phyloP scores from a whole-genome alignment of 2,888 invertebrate species.

The Andrena trimmerana region DNA sequence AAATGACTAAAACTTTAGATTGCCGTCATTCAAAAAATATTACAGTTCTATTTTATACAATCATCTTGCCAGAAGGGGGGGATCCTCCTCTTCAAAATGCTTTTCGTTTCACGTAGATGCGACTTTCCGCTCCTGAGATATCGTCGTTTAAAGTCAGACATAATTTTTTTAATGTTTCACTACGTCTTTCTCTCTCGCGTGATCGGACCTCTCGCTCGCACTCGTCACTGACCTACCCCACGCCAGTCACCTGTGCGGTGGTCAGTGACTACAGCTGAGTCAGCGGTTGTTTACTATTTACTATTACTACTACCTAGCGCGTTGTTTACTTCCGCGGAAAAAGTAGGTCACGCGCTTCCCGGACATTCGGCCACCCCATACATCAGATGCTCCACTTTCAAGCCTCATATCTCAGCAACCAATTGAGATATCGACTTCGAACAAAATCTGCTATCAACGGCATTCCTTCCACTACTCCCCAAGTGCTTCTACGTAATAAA shows the following conservation, averaged over 20 bases:
- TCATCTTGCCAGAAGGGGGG: background rate
- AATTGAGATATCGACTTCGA: slow-evolving; percentile 14
- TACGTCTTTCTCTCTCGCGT: background rate
- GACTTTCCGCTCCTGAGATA: slow-evolving; percentile 5
- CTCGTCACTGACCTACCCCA: slow-evolving; percentile 2
- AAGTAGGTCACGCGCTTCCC: slow-evolving; percentile 14
- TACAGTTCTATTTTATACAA: background rate
- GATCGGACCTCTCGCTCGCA: background rate
- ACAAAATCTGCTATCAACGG: background rate
- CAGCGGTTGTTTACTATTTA: slow-evolving; percentile 23
- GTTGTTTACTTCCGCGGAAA: slow-evolving; percentile 6
- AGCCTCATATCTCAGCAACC: slow-evolving; percentile 4
- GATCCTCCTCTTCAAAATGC: background rate
- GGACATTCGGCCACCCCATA: background rate
- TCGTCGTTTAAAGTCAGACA: slow-evolving; percentile 4
- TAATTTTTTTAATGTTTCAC: slow-evolving; percentile 7
- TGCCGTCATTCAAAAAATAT: background rate
- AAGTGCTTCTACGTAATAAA: too few relatives aligned
- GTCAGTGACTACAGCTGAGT: slow-evolving; percentile 10
- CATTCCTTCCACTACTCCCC: background rate
- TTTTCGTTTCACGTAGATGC: background rate
- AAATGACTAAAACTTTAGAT: background rate
- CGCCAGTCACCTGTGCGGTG: slow-evolving; percentile 6
- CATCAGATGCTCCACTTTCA: slow-evolving; percentile 1
- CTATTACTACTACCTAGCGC: background rate